Evolutionary conservation across 2,113 vertebrate species (phyloP).

Genomic region (Albula glossodonta): DNA sequence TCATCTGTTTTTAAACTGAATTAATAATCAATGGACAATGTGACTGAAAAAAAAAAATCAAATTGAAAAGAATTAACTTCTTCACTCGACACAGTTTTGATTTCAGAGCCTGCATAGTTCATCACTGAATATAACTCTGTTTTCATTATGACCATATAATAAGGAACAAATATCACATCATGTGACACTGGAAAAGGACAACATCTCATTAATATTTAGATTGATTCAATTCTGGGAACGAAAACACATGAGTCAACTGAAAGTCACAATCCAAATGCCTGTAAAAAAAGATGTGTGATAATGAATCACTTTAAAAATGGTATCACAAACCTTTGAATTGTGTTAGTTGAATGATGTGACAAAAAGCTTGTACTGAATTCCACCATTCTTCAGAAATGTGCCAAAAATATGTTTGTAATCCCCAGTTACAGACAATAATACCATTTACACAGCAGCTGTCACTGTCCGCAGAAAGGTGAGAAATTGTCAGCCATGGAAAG

Average conservation of each 20-base stretch:
- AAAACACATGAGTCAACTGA: background rate
- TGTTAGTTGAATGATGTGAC: background rate
- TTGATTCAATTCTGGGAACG: no score
- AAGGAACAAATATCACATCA: no score
- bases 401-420: slow-evolving; percentile 49
- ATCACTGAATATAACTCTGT: no score
- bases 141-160: no score
- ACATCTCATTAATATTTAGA: no score
- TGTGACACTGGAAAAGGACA: no score
- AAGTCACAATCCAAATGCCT: background rate
- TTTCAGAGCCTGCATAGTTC: no score
- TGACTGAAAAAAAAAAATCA: no score
- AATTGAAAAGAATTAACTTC: no score
- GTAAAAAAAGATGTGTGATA: background rate
- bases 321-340: background rate
- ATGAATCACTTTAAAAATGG: background rate
- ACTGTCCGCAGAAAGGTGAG: slow-evolving; percentile 21
- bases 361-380: background rate
- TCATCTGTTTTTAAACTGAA: no score
- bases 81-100: no score
- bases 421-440: slow-evolving; percentile 59
- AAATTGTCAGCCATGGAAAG: slow-evolving; percentile 23
- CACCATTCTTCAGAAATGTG: background rate
- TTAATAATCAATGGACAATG: no score
- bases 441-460: slow-evolving; percentile 63